These are phyloP conservation scores for Myotis lucifugus DNA, from an alignment of 2,113 vertebrate species.

Conservation along the genomic window DNA sequence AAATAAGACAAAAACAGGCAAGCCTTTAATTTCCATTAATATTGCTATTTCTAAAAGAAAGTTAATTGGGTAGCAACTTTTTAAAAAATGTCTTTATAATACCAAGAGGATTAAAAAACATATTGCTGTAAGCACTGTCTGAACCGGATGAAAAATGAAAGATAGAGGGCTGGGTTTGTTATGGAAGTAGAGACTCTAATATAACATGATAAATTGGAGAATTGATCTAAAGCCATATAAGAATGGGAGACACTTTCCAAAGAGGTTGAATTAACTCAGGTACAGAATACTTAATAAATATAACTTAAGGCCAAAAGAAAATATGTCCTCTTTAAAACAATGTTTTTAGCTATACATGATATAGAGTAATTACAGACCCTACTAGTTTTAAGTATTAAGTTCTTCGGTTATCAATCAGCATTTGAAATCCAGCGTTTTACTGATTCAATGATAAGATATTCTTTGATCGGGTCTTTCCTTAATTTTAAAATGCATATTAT, in stretches of 20 bases:
- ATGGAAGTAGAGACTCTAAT: not conserved
- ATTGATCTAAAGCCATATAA: not conserved
- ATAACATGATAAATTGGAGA: not conserved
- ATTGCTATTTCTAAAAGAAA: not conserved
- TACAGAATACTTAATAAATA: not conserved
- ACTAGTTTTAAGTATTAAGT: not conserved
- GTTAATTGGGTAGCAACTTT: not conserved
- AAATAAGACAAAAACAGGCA: not conserved
- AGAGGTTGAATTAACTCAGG: not conserved
- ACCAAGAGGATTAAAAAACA: not conserved
- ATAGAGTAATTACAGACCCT: not conserved
- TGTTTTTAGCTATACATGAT: not conserved
- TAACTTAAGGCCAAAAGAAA: not conserved
- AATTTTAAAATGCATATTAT: not conserved
- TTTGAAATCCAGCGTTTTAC: not conserved
- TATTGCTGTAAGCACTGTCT: not conserved
- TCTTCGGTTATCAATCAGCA: not conserved
- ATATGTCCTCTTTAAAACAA: not conserved
- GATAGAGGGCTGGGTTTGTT: not conserved
- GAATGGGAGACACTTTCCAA: not conserved
- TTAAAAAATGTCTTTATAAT: not conserved
- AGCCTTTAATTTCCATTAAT: not conserved
- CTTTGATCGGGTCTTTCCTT: not conserved
- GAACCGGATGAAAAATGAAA: not conserved
- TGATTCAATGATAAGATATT: not conserved